phyloP scores from a whole-genome alignment of 2,888 invertebrate genomes.

The Trimorus sp. region DNA sequence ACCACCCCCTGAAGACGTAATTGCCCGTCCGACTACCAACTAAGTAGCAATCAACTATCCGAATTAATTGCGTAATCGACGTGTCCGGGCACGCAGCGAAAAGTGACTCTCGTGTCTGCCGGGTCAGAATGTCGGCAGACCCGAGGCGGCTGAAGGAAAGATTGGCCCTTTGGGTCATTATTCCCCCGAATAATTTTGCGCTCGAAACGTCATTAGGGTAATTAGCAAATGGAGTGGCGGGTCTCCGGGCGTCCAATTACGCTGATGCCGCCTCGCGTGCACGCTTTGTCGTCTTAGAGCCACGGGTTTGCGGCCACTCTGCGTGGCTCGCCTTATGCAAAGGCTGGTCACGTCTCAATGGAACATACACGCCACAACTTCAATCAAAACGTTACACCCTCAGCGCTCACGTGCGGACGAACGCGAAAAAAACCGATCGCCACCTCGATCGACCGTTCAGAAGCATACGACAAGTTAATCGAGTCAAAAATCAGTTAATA shows the following conservation, averaged over 20 bases:
- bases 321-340: conserved; percentile 47
- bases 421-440: too few species aligned
- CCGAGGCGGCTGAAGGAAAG: conserved; percentile 30
- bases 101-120: conserved; percentile 6
- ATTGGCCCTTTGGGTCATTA: conserved; percentile 57
- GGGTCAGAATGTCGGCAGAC: conserved; percentile 22
- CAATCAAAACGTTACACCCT: conserved; percentile 41
- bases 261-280: conserved; percentile 61
- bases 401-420: too few species aligned
- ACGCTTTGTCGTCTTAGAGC: conserved; percentile 62
- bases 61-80: conserved; percentile 1
- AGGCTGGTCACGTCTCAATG: conserved; percentile 45
- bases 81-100: not conserved
- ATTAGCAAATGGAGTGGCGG: conserved; percentile 71
- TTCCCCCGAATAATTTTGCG: conserved; percentile 68
- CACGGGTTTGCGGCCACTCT: conserved; percentile 57
- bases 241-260: conserved; percentile 68
- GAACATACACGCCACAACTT: conserved; percentile 14
- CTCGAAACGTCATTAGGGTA: conserved; percentile 72
- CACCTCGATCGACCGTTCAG: too few species aligned
- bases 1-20: too few species aligned
- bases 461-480: too few species aligned
- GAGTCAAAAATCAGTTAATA: too few species aligned
- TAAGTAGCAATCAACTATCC: not conserved
- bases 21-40: too few species aligned